Base-by-base conservation (phyloP, 2,888 invertebrate genomes). In the Meteorus colon region DNA sequence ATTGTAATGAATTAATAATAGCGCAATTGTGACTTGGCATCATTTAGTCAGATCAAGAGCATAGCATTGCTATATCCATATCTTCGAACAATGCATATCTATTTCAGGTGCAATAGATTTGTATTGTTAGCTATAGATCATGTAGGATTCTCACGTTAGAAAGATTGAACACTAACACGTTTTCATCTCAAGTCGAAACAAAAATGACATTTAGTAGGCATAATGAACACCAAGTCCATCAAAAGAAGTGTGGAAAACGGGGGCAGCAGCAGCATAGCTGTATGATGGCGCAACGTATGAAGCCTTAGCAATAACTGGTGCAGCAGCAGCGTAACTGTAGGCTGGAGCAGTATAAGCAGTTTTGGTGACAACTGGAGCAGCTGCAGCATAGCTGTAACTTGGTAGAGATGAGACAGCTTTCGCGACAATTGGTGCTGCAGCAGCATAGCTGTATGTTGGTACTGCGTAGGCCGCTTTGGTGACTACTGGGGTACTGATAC, bases 201-300 rank as follows among this genome's bases (percentile, higher is more conserved):
- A n/a, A 16, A 51, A n/a, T 48, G 10, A 27, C 37, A 71, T 79
- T 83, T 86, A 86, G 86, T 86, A 86, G 37, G 84, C 67, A 75
- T 86, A 86, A 77, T 80, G 83, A 68, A 85, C 79, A 37, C 86
- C 86, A 48, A 84, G 71, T 48, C 86, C 84, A 51, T 69, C 73
- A 81, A 87, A 85, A 62, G 79, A 77, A 14, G 84, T 78, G 74
- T 85, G 84, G 1, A 78, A 80, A 12, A 84, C 73, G 1, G 84
- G 81, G 0, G 78, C 75, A 63, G 80, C 77, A n/a, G 79, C 78
- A 51, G 76, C 63, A 45, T 78, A 77, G 12, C 75, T 51, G 72
- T 79, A 74, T 8, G 75, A 75, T 48, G 82, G 82, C 48, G 76
- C 77, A 55, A 76, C 75, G 60, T 78, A 75, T 0, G 77, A 34